These are phyloP conservation scores for Liparis tanakae DNA, from an alignment of 2,797 vertebrate species.

Conservation along the genomic window DNA sequence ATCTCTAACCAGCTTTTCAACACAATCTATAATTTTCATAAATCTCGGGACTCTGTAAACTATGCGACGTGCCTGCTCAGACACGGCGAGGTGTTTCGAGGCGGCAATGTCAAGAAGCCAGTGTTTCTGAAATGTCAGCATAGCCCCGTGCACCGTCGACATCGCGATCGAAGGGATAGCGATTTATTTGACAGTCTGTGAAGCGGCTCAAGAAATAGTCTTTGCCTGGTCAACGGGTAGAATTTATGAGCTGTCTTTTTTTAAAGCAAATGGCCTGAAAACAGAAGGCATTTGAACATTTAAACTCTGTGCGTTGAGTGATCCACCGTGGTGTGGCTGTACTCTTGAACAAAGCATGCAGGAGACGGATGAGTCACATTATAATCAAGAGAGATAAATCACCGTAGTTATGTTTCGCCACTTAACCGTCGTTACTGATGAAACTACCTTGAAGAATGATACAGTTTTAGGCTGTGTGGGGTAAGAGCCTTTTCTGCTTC, in stretches of 20 bases:
- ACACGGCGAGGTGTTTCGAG: background rate
- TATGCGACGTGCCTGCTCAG: conserved; percentile 4
- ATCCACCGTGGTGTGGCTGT: background rate
- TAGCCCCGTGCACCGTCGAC: background rate
- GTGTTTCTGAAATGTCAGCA: conserved; percentile 20
- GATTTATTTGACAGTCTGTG: background rate
- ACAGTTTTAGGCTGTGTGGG: conserved; percentile 4
- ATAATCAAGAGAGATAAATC: background rate
- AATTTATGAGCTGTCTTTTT: conserved; percentile 16
- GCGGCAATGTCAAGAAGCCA: conserved; percentile 8
- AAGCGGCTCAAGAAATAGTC: background rate
- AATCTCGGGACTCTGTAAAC: background rate
- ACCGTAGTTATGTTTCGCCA: background rate
- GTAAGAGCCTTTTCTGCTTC: conserved; percentile 23
- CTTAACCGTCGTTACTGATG: background rate
- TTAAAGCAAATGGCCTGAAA: conserved; percentile 8
- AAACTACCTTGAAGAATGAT: background rate
- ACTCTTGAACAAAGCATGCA: background rate
- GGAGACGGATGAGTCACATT: background rate
- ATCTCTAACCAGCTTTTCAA: conserved; percentile 1
- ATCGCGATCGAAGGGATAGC: background rate
- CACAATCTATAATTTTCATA: background rate
- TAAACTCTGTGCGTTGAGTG: background rate
- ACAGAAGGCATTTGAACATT: background rate
- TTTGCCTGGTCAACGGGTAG: background rate